Evolutionary conservation across 2,797 vertebrate species (phyloP).

Genomic region (Botia almorhae): DNA sequence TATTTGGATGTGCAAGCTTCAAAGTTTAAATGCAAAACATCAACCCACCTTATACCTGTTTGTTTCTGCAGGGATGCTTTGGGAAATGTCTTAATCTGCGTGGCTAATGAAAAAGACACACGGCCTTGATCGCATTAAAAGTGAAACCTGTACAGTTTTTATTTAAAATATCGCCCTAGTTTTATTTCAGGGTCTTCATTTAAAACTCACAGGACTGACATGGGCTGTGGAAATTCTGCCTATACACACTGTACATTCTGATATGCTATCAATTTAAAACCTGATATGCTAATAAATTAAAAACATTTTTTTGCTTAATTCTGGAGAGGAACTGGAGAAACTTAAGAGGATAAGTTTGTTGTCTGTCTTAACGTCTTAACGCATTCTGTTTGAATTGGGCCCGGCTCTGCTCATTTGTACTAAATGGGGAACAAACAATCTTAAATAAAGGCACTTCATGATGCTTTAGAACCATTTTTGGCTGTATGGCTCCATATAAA

Average conservation of each 20-base stretch:
- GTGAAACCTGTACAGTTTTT: neutral
- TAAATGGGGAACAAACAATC: too few species aligned
- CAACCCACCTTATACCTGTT: neutral
- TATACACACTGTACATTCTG: neutral
- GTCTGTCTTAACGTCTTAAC: too few species aligned
- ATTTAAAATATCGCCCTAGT: neutral
- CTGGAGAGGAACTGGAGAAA: too few species aligned
- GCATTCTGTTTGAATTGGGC: too few species aligned
- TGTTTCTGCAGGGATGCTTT: neutral
- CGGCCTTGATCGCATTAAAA: neutral
- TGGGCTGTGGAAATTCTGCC: neutral
- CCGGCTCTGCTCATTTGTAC: too few species aligned
- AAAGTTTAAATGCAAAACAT: neutral
- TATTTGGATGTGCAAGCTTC: neutral
- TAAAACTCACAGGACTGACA: neutral
- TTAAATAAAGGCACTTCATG: too few species aligned
- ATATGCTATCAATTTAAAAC: neutral
- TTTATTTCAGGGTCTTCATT: neutral
- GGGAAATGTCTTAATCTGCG: neutral
- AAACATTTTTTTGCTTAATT: too few species aligned
- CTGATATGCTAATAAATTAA: too few species aligned
- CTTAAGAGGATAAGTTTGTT: too few species aligned
- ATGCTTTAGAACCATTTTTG: too few species aligned
- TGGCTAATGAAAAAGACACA: conserved; percentile 5
- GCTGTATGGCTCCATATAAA: too few species aligned